These are phyloP conservation scores for Shargacucullia verbasci DNA, from an alignment of 2,888 invertebrate genomes.

Conservation along the genomic window DNA sequence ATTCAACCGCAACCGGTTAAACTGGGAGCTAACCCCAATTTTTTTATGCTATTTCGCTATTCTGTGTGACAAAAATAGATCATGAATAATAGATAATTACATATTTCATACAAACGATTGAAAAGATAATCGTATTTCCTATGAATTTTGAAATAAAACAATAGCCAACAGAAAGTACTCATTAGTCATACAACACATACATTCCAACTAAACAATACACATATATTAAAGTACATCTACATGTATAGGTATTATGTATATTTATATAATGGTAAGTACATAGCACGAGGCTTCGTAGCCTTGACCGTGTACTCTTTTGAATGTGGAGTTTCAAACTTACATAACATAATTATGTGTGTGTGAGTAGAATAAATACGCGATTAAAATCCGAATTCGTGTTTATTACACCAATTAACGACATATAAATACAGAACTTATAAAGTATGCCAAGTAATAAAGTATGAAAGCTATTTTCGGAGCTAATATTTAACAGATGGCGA, in stretches of 20 bases:
- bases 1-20: too few relatives aligned
- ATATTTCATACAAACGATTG: neutral
- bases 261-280: too few relatives aligned
- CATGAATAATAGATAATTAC: neutral
- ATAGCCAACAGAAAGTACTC: constrained; percentile 19
- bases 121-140: constrained; percentile 21
- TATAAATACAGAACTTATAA: too few relatives aligned
- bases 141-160: constrained; percentile 16
- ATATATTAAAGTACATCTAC: neutral
- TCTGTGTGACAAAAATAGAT: constrained; percentile 3
- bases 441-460: too few relatives aligned
- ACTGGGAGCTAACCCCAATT: too few relatives aligned
- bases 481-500: too few relatives aligned
- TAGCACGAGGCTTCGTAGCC: constrained; percentile 2
- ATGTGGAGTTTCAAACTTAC: neutral
- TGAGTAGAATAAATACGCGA: constrained; percentile 4
- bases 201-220: constrained; percentile 1
- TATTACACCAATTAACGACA: constrained; percentile 9
- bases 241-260: constrained; percentile 5
- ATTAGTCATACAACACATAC: constrained; percentile 32
- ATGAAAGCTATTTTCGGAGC: too few relatives aligned
- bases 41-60: neutral
- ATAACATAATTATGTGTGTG: constrained; percentile 7
- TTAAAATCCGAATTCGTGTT: neutral
- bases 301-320: constrained; percentile 35